Evolutionary conservation across 2,113 vertebrate species (phyloP).

Genomic region (Phoxinus phoxinus): DNA sequence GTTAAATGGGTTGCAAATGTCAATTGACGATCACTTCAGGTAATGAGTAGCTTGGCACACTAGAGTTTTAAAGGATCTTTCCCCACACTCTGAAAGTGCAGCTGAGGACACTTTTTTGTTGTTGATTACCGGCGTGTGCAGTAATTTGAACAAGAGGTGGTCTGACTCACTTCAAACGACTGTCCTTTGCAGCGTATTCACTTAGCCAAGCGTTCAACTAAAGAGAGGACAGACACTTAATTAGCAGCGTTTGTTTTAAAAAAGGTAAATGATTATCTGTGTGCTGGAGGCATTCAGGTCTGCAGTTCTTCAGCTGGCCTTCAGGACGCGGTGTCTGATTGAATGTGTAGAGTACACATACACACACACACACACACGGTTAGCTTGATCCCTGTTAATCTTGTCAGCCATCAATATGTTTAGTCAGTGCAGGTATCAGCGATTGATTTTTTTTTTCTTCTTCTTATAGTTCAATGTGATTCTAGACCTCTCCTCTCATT

Average conservation of each 20-base stretch:
- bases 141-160: slow-evolving; percentile 5
- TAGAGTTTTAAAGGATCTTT: background rate
- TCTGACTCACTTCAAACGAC: background rate
- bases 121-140: background rate
- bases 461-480: slow-evolving; percentile 62
- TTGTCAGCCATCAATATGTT: slow-evolving; percentile 43
- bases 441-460: slow-evolving; percentile 77
- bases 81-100: background rate
- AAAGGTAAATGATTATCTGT: slow-evolving; percentile 28
- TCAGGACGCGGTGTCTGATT: background rate
- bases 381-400: slow-evolving; percentile 24
- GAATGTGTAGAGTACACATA: background rate
- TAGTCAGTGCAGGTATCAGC: slow-evolving; percentile 71
- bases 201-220: background rate
- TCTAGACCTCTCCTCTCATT: slow-evolving; percentile 29
- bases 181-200: background rate
- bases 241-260: slow-evolving; percentile 25
- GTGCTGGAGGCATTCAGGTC: background rate
- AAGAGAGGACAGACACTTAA: background rate
- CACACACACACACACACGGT: background rate
- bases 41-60: slow-evolving; percentile 9
- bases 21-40: background rate
- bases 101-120: background rate
- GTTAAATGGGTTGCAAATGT: slow-evolving; percentile 23
- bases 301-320: background rate